Percentiles rank a stretch among this genome's conserved stretches.
These are phyloP conservation scores for Amphiura filiformis DNA, from an alignment of 35 echinoderm and acorn worm species.

Conservation along the genomic window DNA sequence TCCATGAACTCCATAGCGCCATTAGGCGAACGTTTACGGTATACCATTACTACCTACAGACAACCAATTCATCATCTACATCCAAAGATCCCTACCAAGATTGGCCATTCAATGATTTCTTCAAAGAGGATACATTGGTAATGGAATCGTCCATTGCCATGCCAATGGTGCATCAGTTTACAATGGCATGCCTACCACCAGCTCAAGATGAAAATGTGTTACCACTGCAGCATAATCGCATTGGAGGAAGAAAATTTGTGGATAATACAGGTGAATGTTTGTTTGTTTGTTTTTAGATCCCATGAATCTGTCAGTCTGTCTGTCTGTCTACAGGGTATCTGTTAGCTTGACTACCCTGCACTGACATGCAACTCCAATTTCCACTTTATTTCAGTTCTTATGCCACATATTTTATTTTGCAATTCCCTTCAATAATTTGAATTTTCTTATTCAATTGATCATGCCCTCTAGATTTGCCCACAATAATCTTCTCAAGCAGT, in stretches of 20 bases:
- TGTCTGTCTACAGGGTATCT: no score
- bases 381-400: no score
- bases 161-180: conserved; percentile 46
- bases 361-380: no score
- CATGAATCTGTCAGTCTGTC: no score
- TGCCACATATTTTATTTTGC: no score
- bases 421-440: no score
- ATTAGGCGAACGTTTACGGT: no score
- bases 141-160: conserved; percentile 55
- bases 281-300: neutral
- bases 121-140: conserved; percentile 80
- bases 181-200: conserved; percentile 56
- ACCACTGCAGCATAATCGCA: conserved; percentile 28
- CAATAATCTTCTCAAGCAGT: no score
- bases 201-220: neutral
- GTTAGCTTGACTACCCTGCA: no score
- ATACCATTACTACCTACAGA: neutral
- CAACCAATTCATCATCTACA: neutral
- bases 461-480: no score
- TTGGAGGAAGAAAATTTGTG: conserved; percentile 26
- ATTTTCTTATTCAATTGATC: no score
- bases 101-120: conserved; percentile 61
- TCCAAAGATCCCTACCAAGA: conserved; percentile 61
- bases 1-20: no score
- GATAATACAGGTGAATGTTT: neutral